These are phyloP conservation scores for Galleria mellonella DNA, from an alignment of 1,140 invertebrate genomes.

Conservation along the genomic window DNA sequence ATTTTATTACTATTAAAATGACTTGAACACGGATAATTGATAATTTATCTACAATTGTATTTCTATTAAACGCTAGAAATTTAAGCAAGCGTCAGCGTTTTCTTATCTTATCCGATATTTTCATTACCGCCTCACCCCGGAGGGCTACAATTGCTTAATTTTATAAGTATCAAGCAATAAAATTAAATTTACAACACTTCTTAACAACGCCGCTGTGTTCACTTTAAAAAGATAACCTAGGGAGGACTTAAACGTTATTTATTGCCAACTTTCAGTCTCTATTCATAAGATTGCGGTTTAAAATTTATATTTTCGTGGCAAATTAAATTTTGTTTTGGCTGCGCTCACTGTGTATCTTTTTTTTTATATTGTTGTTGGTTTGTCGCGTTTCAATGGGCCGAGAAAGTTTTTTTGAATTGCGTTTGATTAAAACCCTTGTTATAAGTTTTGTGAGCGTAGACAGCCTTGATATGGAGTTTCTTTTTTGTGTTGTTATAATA, in stretches of 20 bases:
- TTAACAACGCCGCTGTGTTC: conserved; percentile 14
- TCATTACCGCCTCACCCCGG: conserved; percentile 6
- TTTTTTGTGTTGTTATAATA: too few relatives aligned
- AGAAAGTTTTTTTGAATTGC: background rate
- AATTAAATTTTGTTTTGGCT: conserved; percentile 4
- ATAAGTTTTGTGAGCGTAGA: background rate
- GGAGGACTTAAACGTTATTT: conserved; percentile 33
- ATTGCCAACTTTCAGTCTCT: conserved; percentile 20
- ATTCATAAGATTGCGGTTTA: conserved; percentile 25
- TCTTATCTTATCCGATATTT: conserved; percentile 12
- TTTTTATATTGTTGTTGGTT: too few relatives aligned
- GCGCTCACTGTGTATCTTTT: background rate
- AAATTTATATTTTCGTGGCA: conserved; percentile 9
- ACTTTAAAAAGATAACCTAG: conserved; percentile 30
- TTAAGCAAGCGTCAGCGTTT: conserved; percentile 8
- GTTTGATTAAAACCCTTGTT: background rate
- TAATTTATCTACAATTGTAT: too few relatives aligned
- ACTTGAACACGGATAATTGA: too few relatives aligned
- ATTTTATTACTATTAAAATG: too few relatives aligned
- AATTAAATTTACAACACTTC: conserved; percentile 34
- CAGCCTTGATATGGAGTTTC: too few relatives aligned
- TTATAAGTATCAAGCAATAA: conserved; percentile 38
- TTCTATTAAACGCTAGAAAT: conserved; percentile 9
- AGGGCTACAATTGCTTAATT: conserved; percentile 19
- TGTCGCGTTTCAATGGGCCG: background rate